Conservation (phyloP, 2,113 vertebrate species). For the Papio anubis region DNA sequence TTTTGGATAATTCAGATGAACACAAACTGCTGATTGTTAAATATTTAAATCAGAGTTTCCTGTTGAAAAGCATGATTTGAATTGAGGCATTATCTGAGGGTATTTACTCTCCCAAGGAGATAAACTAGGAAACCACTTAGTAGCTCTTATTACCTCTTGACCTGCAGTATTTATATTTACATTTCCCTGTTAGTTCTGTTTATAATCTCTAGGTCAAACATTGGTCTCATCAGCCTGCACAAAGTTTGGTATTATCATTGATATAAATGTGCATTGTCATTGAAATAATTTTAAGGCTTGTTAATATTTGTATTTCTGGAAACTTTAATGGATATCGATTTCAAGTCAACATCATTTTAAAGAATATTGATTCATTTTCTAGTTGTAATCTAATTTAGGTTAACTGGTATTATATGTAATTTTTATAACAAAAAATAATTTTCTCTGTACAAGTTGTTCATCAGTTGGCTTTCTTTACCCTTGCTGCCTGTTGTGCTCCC, state of each 20-base stretch:
- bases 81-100: background rate
- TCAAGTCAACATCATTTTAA: background rate
- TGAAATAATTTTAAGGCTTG: constrained; percentile 18
- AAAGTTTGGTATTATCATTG: background rate
- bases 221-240: background rate
- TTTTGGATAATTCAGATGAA: constrained; percentile 28
- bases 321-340: constrained; percentile 3
- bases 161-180: constrained; percentile 50
- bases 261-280: constrained; percentile 10
- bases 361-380: constrained; percentile 2
- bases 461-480: background rate
- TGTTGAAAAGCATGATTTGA: background rate
- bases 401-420: background rate
- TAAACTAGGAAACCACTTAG: background rate
- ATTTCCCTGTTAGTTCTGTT: constrained; percentile 43
- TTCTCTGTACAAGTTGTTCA: background rate
- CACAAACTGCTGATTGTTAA: constrained; percentile 24
- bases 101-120: constrained; percentile 34
- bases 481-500: rapidly evolving
- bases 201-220: constrained; percentile 64
- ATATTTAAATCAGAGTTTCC: constrained; percentile 44
- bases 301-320: constrained; percentile 38
- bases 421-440: background rate
- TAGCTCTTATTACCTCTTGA: background rate
- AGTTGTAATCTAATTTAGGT: background rate